Evolutionary conservation across 2,888 invertebrate species (phyloP).

Genomic region (Liodrosophila aerea): DNA sequence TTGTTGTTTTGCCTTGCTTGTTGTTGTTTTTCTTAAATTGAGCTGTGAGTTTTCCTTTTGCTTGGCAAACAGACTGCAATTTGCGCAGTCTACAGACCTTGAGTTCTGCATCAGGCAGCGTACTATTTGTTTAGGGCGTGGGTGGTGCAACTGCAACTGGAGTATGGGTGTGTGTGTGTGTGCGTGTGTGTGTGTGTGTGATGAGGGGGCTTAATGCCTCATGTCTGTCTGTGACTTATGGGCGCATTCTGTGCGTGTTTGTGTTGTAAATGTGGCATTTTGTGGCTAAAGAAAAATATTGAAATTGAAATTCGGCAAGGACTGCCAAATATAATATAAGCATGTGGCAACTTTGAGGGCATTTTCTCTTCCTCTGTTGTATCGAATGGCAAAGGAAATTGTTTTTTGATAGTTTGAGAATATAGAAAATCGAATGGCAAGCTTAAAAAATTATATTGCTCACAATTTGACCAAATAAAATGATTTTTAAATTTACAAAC

Average conservation of each 20-base stretch:
- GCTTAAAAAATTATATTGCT: no score
- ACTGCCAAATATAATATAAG: conserved; percentile 23
- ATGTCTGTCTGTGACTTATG: conserved; percentile 48
- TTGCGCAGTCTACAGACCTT: conserved; percentile 42
- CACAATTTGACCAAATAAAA: no score
- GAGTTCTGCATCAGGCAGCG: conserved; percentile 16
- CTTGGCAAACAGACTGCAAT: conserved; percentile 32
- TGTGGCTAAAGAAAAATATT: conserved; percentile 34
- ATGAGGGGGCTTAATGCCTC: background rate
- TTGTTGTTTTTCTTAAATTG: conserved; percentile 31
- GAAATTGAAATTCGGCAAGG: conserved; percentile 44
- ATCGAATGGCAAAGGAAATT: background rate
- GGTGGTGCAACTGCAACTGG: background rate
- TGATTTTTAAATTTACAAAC: no score
- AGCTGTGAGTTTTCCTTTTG: conserved; percentile 29
- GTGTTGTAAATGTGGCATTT: conserved; percentile 38
- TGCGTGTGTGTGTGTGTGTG: no score
- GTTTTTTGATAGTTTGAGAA: no score
- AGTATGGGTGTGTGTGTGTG: background rate
- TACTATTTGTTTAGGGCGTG: no score
- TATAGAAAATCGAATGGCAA: no score
- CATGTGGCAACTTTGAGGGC: background rate
- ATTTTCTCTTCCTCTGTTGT: no score
- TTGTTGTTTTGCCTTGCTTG: background rate
- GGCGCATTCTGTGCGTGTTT: conserved; percentile 41